Base-by-base conservation (phyloP, 2,113 vertebrate genomes). In the Alaudala cheleensis region DNA sequence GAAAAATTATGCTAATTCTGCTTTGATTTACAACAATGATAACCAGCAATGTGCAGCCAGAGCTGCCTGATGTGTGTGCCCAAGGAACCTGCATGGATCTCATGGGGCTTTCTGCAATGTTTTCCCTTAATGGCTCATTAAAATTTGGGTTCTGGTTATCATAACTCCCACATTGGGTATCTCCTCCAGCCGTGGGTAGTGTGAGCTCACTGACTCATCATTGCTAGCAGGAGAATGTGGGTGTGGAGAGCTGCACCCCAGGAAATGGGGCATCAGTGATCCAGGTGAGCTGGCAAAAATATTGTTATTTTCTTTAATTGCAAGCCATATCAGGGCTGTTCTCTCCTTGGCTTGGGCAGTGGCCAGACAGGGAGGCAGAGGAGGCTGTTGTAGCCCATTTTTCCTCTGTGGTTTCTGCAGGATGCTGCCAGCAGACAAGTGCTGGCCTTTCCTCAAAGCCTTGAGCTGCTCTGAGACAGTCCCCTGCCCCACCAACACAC, bases 1-100 rank as follows among this genome's bases (percentile, higher is more conserved):
- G 62, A 96, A 70, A 76, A 92, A 62, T 69, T 87, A 73, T 80
- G 81, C 19, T 73, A 90, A 94, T 93, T 82, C 47, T 57, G 49
- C 70, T 79, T 82, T 93, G 92, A 93, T 96, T 94, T 85, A 70
- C 67, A 56, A 85, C 81, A 56, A 21, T 37, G 81, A 70, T 80
- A 93, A 60, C 50, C 70, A 72, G 66, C 50, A 86, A 25, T 21
- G 31, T 5, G 9, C 85, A 81, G 58, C 70, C 1, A 5, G 57
- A 71, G 72, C 40, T 81, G 73, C 70, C 66, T 69, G 42, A 20
- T 56, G 42, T 0, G 0, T 26, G 47, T 53, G 74, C 33, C 1
- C 2, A 69, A 69, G 70, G 57, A 91, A 53, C 31, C 58, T 51
- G 78, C 39, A 22, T 31, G 74, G 58, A 61, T 77, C 62, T 77